Percentiles rank a stretch among this genome's conserved stretches.
phyloP scores from a whole-genome alignment of 2,888 invertebrate species.

The Biston stratarius region DNA sequence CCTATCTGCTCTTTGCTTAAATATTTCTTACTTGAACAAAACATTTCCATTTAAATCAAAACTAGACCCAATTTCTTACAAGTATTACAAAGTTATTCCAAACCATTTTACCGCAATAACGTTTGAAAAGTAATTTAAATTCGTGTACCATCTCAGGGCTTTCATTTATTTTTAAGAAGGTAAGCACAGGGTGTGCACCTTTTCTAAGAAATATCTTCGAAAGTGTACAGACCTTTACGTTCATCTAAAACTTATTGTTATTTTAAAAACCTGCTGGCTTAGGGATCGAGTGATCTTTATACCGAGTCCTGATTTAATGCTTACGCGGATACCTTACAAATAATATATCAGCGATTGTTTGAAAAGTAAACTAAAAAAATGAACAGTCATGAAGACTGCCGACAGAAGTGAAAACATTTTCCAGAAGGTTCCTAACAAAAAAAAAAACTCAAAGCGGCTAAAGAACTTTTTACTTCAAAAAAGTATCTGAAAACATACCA shows the following conservation, averaged over 20 bases:
- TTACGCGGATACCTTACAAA: neutral
- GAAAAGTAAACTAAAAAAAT: neutral
- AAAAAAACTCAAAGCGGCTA: no score
- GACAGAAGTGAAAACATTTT: no score
- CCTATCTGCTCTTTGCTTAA: neutral
- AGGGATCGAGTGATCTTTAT: neutral
- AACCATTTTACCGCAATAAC: slow-evolving; percentile 4
- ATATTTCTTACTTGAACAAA: neutral
- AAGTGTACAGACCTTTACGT: neutral
- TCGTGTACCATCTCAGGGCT: slow-evolving; percentile 22
- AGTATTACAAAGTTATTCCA: slow-evolving; percentile 6
- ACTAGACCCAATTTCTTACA: slow-evolving; percentile 1
- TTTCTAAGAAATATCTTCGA: slow-evolving; percentile 6
- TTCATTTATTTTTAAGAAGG: slow-evolving; percentile 8
- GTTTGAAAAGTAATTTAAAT: slow-evolving; percentile 25
- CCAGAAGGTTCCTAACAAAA: no score
- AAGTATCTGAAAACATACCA: no score
- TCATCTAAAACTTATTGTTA: neutral
- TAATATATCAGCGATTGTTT: neutral
- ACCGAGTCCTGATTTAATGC: neutral
- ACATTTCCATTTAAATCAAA: slow-evolving; percentile 14
- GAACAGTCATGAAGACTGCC: no score
- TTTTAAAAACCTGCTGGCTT: neutral
- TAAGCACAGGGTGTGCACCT: neutral
- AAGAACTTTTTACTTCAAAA: no score